These are phyloP conservation scores for Pandemis heparana DNA, from an alignment of 2,888 invertebrate species.

Conservation along the genomic window DNA sequence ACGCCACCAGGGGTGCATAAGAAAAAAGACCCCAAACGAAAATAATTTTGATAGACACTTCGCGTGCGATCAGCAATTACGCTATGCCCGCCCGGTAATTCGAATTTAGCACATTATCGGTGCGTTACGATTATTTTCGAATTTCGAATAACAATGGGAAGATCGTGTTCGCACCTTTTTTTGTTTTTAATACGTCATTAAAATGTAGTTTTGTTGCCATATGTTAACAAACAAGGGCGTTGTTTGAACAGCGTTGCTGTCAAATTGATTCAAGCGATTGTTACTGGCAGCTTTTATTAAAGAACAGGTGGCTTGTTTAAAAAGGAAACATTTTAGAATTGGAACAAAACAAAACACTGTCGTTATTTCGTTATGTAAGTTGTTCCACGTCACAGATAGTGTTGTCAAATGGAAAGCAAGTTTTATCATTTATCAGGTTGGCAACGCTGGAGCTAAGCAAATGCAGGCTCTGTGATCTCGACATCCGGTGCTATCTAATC, in stretches of 20 bases:
- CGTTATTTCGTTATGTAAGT: conserved; percentile 2
- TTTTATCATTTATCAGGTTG: conserved; percentile 62
- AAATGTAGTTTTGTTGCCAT: conserved; percentile 64
- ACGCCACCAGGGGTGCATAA: conserved; percentile 66
- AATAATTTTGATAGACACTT: conserved; percentile 85
- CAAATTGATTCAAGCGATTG: conserved; percentile 6
- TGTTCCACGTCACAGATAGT: conserved; percentile 9
- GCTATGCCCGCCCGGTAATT: conserved; percentile 67
- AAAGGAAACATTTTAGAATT: conserved; percentile 8
- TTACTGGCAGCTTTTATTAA: conserved; percentile 18
- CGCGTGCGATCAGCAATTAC: conserved; percentile 81
- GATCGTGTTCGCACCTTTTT: conserved; percentile 77
- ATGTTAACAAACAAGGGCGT: conserved; percentile 40
- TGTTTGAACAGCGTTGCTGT: conserved; percentile 36
- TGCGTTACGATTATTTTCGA: conserved; percentile 74
- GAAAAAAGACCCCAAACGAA: conserved; percentile 76
- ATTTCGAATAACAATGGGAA: conserved; percentile 61
- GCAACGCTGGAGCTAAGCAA: conserved; percentile 36
- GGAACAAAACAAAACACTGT: background rate
- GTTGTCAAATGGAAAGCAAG: conserved; percentile 54
- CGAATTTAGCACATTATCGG: conserved; percentile 83
- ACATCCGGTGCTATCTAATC: conserved; percentile 83
- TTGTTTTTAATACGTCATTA: conserved; percentile 66
- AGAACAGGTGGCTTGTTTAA: conserved; percentile 28
- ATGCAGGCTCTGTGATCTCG: conserved; percentile 59